phyloP scores from a whole-genome alignment of 1,140 invertebrate species.

The Euura saliciscinereae region DNA sequence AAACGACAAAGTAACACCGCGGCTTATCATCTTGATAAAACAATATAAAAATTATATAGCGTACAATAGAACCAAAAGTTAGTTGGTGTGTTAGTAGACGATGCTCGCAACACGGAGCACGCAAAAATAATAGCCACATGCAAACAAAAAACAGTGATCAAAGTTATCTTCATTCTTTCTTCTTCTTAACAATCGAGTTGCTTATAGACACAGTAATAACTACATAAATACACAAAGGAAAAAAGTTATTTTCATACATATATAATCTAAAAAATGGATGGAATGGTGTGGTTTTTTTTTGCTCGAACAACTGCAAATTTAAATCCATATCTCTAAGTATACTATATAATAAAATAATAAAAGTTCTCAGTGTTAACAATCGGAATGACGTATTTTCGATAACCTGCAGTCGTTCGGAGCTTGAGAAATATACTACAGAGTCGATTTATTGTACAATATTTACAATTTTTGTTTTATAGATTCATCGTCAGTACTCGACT shows the following conservation, averaged over 20 bases:
- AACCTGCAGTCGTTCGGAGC: too few relatives aligned
- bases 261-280: conserved; percentile 1
- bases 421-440: too few relatives aligned
- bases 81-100: neutral
- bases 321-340: neutral
- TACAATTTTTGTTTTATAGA: too few relatives aligned
- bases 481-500: too few relatives aligned
- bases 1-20: too few relatives aligned
- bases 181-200: neutral
- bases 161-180: neutral
- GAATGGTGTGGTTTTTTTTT: conserved; percentile 4
- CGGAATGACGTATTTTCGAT: too few relatives aligned
- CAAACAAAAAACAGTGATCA: neutral
- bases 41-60: too few relatives aligned
- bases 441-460: too few relatives aligned
- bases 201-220: neutral
- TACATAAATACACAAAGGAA: neutral
- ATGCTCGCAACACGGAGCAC: neutral
- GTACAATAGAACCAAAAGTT: neutral
- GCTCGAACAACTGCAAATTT: neutral
- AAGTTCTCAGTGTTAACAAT: too few relatives aligned
- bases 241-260: neutral
- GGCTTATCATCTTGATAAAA: too few relatives aligned
- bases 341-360: too few relatives aligned
- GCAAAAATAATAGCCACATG: neutral